These are phyloP conservation scores for Agrotis ipsilon DNA, from an alignment of 2,888 invertebrate genomes.

Conservation along the genomic window DNA sequence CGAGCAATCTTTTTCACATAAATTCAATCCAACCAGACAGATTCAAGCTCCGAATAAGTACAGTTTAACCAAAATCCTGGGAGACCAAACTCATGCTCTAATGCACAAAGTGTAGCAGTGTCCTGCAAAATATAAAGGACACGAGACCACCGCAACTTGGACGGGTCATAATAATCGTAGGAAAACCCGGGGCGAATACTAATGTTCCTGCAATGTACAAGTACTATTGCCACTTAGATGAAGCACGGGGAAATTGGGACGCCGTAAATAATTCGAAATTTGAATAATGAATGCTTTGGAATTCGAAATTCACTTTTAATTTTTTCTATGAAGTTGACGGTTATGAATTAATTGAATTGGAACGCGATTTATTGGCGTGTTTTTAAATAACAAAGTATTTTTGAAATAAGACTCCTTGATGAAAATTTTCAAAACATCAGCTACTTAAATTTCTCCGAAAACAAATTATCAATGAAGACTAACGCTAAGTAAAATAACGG, in stretches of 20 bases:
- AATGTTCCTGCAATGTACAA: slow-evolving; percentile 14
- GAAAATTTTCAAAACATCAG: background rate
- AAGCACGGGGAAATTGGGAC: slow-evolving; percentile 60
- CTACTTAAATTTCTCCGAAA: background rate
- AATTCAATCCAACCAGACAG: slow-evolving; percentile 38
- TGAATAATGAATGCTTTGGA: slow-evolving; percentile 62
- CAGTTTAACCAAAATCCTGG: slow-evolving; percentile 33
- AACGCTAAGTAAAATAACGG: slow-evolving; percentile 5
- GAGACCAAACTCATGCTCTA: slow-evolving; percentile 47
- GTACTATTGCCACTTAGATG: slow-evolving; percentile 64
- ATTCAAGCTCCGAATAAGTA: slow-evolving; percentile 22
- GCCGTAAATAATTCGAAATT: slow-evolving; percentile 70
- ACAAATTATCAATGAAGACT: background rate
- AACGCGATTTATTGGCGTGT: background rate
- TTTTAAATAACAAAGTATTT: background rate
- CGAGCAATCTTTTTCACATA: slow-evolving; percentile 25
- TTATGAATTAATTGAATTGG: slow-evolving; percentile 3
- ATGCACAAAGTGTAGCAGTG: slow-evolving; percentile 47
- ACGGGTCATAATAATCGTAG: slow-evolving; percentile 61
- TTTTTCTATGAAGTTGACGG: slow-evolving; percentile 9
- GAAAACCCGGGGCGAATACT: slow-evolving; percentile 64
- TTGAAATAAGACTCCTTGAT: background rate
- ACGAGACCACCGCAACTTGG: slow-evolving; percentile 54
- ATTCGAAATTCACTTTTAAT: slow-evolving; percentile 21
- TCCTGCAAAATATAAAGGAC: slow-evolving; percentile 63